A percentile compares a stretch with the other conserved stretches of the same genome.
These are phyloP conservation scores for Dipodomys ordii DNA, from an alignment of 2,113 vertebrate species.

Conservation along the genomic window DNA sequence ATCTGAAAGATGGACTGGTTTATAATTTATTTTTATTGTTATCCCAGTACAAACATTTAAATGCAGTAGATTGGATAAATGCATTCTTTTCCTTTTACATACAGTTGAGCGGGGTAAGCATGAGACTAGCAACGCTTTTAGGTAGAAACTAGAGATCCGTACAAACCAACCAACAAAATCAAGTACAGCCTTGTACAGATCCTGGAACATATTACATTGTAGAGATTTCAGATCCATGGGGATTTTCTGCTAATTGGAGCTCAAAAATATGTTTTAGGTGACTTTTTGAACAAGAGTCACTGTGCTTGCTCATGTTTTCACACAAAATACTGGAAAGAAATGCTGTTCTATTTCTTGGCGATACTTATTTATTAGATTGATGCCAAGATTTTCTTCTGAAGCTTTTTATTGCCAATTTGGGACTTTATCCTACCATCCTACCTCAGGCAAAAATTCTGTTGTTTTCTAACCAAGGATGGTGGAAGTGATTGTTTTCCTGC, in stretches of 20 bases:
- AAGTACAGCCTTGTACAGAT: slow-evolving; percentile 23
- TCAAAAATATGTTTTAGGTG: slow-evolving; percentile 74
- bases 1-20: slow-evolving; percentile 43
- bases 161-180: slow-evolving; percentile 37
- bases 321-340: slow-evolving; percentile 67
- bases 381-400: slow-evolving; percentile 65
- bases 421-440: slow-evolving; percentile 31
- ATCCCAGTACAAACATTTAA: slow-evolving; percentile 20
- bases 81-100: not conserved
- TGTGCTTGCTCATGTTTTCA: slow-evolving; percentile 74
- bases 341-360: slow-evolving; percentile 66
- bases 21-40: slow-evolving; percentile 51
- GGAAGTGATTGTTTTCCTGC: not conserved
- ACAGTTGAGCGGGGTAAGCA: not conserved
- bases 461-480: slow-evolving; percentile 42
- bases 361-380: slow-evolving; percentile 67
- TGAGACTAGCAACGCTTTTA: not conserved
- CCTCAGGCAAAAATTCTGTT: slow-evolving; percentile 58
- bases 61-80: not conserved
- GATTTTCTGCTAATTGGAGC: slow-evolving; percentile 68
- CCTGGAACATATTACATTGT: not conserved
- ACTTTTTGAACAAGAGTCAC: slow-evolving; percentile 67
- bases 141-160: slow-evolving; percentile 6
- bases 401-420: slow-evolving; percentile 68
- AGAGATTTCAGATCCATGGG: slow-evolving; percentile 11